Evolutionary conservation across 2,888 invertebrate genomes (phyloP).

Genomic region (Phaedon cochleariae): DNA sequence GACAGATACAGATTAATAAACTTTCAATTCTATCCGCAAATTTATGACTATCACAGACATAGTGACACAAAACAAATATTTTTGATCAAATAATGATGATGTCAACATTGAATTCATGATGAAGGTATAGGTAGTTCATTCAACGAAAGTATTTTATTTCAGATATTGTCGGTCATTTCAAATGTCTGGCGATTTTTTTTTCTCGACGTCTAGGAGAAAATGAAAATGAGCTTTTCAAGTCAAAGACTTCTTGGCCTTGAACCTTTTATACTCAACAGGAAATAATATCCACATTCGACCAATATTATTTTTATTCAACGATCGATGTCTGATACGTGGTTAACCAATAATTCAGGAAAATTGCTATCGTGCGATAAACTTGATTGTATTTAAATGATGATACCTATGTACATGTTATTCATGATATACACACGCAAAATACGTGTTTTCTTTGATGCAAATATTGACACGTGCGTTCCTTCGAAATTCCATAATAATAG

Average conservation of each 20-base stretch:
- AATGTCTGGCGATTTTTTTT: no score
- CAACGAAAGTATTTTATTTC: no score
- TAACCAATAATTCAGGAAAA: constrained; percentile 1
- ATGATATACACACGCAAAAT: not conserved
- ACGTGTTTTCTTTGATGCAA: not conserved
- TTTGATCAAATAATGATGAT: no score
- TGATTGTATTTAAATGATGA: constrained; percentile 25
- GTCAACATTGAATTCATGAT: no score
- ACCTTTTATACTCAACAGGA: not conserved
- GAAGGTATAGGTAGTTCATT: no score
- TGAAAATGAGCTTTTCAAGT: no score
- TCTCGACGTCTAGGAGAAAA: no score
- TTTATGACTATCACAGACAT: no score
- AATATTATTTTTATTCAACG: not conserved
- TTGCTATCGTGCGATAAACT: constrained; percentile 10
- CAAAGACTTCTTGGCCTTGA: not conserved
- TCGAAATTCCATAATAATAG: not conserved
- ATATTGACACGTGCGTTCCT: not conserved
- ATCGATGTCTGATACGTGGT: not conserved
- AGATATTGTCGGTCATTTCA: no score
- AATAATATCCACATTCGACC: not conserved
- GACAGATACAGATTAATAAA: no score
- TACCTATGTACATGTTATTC: constrained; percentile 17
- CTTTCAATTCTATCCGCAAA: no score
- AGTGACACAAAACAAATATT: no score